Evolutionary conservation across 2,888 invertebrate species (phyloP), one percentile per base, ranked within the genome.

Genomic region (Deilephila porcellus): DNA sequence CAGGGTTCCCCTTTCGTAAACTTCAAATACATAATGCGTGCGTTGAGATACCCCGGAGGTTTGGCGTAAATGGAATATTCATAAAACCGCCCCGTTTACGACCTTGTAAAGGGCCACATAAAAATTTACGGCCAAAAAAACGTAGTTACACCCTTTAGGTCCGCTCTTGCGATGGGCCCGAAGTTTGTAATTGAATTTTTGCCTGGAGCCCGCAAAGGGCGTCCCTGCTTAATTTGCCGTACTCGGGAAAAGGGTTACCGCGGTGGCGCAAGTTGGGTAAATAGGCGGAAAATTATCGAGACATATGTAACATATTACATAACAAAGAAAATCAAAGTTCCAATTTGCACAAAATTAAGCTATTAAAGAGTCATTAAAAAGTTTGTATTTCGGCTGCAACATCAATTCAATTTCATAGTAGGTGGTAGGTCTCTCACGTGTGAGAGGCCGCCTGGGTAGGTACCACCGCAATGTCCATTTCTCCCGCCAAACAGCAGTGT

Each of bases 111-210:
- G 93, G 93, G 92, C 85, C 88, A 83, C 91, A 92, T 93, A 93
- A 94, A 94, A 93, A 92, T 93, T 93, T 93, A 93, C 88, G 90
- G 90, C 91, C 86, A 90, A 91, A 92, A 90, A 92, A 87, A 82
- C 82, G 81, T 82, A 85, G 84, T 82, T 84, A 85, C 85, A 80
- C 93, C 93, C 93, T 93, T 91, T 90, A 89, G 90, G 89, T 86
- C 84, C 85, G 87, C 93, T 93, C 93, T 88, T 93, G 93, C 93
- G 93, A 94, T 92, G 92, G 90, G 83, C 59, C 81, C 86, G 89
- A 93, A 93, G 92, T 94, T 93, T 88, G 93, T 94, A 94, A 94
- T 94, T 94, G 94, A 94, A 94, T 94, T 94, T 93, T 94, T 92
- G 93, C 93, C 93, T 91, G 87, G 86, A 91, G 93, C 93, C 91